Conservation (phyloP, 2,888 invertebrate species). For the Odontocolon sp. region DNA sequence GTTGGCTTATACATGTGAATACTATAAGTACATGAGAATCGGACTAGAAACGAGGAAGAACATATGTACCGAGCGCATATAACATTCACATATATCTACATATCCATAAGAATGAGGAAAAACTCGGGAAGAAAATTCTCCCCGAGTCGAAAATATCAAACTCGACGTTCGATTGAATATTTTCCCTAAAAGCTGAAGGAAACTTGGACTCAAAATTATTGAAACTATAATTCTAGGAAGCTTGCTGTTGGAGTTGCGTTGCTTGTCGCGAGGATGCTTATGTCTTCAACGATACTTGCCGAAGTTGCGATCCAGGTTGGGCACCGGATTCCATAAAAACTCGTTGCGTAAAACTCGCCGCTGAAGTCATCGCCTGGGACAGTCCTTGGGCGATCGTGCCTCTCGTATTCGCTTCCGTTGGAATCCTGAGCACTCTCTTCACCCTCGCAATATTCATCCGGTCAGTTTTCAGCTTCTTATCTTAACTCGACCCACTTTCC, state of each 20-base stretch:
- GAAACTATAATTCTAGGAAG: constrained; percentile 79
- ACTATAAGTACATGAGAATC: constrained; percentile 17
- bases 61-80: constrained; percentile 4
- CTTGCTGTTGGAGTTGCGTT: constrained; percentile 88
- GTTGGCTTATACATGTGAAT: constrained; percentile 14
- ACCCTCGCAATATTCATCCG: constrained; percentile 86
- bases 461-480: constrained; percentile 68
- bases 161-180: constrained; percentile 42
- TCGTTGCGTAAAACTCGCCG: constrained; percentile 83
- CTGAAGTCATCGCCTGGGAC: constrained; percentile 84
- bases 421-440: constrained; percentile 84
- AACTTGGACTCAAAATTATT: background rate
- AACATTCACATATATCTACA: background rate
- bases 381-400: constrained; percentile 87
- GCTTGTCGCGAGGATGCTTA: constrained; percentile 85
- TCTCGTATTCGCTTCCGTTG: constrained; percentile 84
- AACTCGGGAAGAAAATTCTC: constrained; percentile 28
- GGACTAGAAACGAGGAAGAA: background rate
- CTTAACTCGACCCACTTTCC: background rate
- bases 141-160: too few relatives aligned
- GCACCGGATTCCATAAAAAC: constrained; percentile 82
- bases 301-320: constrained; percentile 83
- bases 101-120: constrained; percentile 10
- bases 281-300: constrained; percentile 84
- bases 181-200: background rate